A percentile compares a stretch with the other conserved stretches of the same genome.
Conservation (phyloP, 2,113 vertebrate genomes). For the Dendropsophus ebraccatus region DNA sequence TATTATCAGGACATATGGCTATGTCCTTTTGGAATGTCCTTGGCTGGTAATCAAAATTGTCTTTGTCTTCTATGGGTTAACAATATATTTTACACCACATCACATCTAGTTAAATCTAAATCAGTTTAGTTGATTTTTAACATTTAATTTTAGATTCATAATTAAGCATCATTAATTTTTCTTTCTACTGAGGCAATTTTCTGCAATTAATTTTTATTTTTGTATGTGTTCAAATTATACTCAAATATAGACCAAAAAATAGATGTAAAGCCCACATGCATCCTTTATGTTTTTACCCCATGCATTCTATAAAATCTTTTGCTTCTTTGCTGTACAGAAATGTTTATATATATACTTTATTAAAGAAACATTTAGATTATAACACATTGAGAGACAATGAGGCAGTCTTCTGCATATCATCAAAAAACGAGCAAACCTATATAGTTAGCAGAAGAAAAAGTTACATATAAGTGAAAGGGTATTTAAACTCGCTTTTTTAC, state of each 20-base stretch:
- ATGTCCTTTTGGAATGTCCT: too few relatives aligned
- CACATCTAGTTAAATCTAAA: background rate
- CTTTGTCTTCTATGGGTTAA: background rate
- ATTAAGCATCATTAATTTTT: background rate
- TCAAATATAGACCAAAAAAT: background rate
- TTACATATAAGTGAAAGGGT: slow-evolving; percentile 25
- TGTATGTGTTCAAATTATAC: background rate
- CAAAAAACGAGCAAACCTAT: background rate
- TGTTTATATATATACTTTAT: background rate
- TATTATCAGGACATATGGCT: background rate
- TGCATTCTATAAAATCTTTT: background rate
- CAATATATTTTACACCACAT: background rate
- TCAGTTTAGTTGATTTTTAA: background rate
- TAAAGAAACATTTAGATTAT: background rate
- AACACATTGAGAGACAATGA: background rate
- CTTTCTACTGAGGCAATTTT: background rate
- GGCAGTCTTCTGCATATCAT: background rate
- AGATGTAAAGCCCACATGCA: background rate
- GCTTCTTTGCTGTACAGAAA: background rate
- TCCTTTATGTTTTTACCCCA: background rate
- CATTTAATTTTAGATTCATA: background rate
- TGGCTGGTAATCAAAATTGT: too few relatives aligned
- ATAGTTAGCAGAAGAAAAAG: background rate
- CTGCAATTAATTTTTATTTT: background rate
- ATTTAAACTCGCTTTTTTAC: slow-evolving; percentile 33